Conservation (phyloP, 2,113 vertebrate species). For the Telmatochromis sp. region DNA sequence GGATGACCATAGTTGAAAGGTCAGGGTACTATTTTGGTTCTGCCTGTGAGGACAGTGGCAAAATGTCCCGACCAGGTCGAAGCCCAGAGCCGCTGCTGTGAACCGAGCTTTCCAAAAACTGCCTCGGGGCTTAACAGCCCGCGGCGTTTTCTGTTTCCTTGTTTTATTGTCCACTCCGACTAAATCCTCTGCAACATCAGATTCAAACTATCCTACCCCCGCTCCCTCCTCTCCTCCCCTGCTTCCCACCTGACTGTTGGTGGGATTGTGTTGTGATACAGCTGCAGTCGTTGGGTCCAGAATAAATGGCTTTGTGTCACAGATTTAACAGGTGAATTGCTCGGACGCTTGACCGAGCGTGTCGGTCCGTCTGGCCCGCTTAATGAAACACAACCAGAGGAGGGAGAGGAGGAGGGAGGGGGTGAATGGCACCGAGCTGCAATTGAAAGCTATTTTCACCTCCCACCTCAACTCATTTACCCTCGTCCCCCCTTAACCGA, state of each 20-base stretch:
- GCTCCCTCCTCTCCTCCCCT: neutral
- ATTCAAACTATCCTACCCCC: neutral
- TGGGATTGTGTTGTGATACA: constrained; percentile 7
- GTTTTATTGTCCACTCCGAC: neutral
- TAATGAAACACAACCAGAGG: constrained; percentile 79
- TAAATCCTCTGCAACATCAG: neutral
- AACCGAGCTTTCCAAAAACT: neutral
- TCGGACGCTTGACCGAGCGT: constrained; percentile 47
- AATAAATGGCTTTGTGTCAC: constrained; percentile 68
- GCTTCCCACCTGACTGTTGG: neutral
- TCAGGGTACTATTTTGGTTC: neutral
- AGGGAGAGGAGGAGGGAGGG: neutral
- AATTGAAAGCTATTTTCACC: constrained; percentile 84
- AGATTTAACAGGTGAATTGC: constrained; percentile 58
- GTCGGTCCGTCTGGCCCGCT: constrained; percentile 56
- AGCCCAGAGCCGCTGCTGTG: neutral
- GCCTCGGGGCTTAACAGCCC: neutral
- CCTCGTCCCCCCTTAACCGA: constrained; percentile 49
- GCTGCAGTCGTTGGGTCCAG: constrained; percentile 16
- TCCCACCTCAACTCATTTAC: constrained; percentile 19
- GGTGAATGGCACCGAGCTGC: constrained; percentile 36
- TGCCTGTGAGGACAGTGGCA: fast-evolving
- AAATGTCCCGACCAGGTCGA: neutral
- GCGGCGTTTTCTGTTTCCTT: neutral
- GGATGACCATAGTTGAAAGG: neutral